Evolutionary conservation across 2,113 vertebrate genomes (phyloP), one percentile per base, ranked within the genome.

Genomic region (Cavia aperea): DNA sequence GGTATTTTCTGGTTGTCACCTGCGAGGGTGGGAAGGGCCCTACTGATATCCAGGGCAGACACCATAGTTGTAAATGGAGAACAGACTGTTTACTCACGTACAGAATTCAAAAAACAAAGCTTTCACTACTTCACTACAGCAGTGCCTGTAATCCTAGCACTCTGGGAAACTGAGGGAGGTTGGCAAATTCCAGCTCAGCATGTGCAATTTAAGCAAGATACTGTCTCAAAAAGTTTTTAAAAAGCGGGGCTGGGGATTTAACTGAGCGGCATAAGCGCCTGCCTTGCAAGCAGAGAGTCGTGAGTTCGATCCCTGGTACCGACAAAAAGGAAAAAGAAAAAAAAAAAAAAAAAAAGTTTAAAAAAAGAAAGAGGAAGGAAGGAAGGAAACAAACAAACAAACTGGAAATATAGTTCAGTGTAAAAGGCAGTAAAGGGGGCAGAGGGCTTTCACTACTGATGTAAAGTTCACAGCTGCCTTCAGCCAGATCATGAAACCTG

Each of bases 61-160:
- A 86, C 16, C 36, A 51, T 0, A 90, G 66, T 54, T 90, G 58
- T 72, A 7, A 79, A 88, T 12, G 21, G 7, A 14, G 36, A 18
- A 79, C 82, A 88, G 1, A 56, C 5, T 39, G 13, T 54, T 68
- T 58, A 89, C 1, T 43, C 36, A 46, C n/a, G 68, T 70, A 94
- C 7, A 39, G 79, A 33, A 84, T 65, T 88, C 46, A 92, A 82
- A 93, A 4, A 93, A 81, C 18, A 93, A 90, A 90, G 36, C 39
- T 79, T 29, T 77, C 43, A 77, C 43, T 77, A 49, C 39, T 75
- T 75, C 43, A 46, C 73, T 49, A 49, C 26, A 77, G 73, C 49
- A 46, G 43, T 49, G 73, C 73, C 73, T 29, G 26, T 77, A 77
- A 77, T 26, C 43, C 43, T 49, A 77, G 43, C 43, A 49, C 13